Conservation (phyloP, 1,140 invertebrate genomes). For the Ridgeia piscesae region DNA sequence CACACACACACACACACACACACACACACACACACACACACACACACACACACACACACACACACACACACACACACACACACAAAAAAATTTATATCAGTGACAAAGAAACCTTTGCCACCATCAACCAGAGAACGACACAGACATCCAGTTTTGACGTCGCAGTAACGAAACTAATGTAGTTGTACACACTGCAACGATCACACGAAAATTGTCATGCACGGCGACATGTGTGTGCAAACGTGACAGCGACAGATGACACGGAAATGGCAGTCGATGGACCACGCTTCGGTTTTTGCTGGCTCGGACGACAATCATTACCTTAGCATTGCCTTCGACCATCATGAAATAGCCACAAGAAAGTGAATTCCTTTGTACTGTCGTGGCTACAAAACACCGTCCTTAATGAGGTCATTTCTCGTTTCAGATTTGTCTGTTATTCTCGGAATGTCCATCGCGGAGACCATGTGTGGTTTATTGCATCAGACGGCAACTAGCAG, state of each 20-base stretch:
- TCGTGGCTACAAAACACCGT: not conserved
- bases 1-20: slow-evolving; percentile 14
- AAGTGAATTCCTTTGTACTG: not conserved
- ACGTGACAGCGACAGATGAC: not conserved
- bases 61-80: slow-evolving; percentile 11
- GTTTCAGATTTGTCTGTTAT: not conserved
- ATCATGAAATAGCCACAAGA: not conserved
- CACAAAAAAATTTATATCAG: not conserved
- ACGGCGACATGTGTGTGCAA: not conserved
- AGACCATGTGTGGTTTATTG: not conserved
- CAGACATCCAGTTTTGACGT: not conserved
- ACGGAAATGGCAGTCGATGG: not conserved
- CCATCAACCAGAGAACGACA: not conserved
- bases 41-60: slow-evolving; percentile 18
- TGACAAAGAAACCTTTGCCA: not conserved
- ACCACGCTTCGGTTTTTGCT: not conserved
- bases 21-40: slow-evolving; percentile 21
- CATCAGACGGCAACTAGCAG: not conserved
- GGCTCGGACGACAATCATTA: not conserved
- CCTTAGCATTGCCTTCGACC: not conserved
- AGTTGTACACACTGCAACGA: not conserved
- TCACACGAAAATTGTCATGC: not conserved
- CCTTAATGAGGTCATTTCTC: not conserved
- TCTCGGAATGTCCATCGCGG: not conserved
- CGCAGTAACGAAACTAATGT: not conserved